A percentile compares a stretch with the other conserved stretches of the same genome.
Evolutionary conservation across 2,888 invertebrate genomes (phyloP).

Genomic region (Cryptus viduatorius): DNA sequence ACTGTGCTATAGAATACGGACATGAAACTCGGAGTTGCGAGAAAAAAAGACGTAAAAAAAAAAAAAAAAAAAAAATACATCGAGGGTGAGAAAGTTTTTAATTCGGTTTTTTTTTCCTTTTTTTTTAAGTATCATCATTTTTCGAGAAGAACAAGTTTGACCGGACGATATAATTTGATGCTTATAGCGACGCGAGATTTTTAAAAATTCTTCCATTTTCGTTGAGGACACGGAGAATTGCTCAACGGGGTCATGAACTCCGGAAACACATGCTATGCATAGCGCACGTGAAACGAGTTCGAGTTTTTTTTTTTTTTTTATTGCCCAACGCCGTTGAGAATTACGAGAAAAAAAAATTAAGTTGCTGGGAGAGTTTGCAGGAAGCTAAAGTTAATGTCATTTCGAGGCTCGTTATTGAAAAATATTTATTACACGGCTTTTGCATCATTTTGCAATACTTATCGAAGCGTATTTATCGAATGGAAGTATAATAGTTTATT

Average conservation of each 20-base stretch:
- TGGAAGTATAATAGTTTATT: too few species aligned
- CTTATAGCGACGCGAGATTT: slow-evolving; percentile 29
- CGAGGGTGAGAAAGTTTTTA: slow-evolving; percentile 27
- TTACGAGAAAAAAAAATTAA: slow-evolving; percentile 3
- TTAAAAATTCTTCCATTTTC: not conserved
- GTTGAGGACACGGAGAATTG: slow-evolving; percentile 32
- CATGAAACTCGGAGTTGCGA: not conserved
- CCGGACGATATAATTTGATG: slow-evolving; percentile 58
- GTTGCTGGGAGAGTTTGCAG: not conserved
- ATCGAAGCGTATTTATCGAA: slow-evolving; percentile 13
- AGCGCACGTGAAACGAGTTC: slow-evolving; percentile 56
- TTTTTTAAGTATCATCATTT: slow-evolving; percentile 8
- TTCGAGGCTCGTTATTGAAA: not conserved
- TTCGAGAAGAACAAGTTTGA: slow-evolving; percentile 57
- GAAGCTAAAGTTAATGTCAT: slow-evolving; percentile 16
- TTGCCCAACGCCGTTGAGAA: slow-evolving; percentile 19
- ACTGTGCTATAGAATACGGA: slow-evolving; percentile 9
- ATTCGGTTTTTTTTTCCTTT: not conserved
- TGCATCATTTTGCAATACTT: not conserved
- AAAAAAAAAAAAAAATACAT: slow-evolving; percentile 8
- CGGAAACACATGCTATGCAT: slow-evolving; percentile 24
- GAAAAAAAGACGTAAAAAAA: not conserved
- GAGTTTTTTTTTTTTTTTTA: slow-evolving; percentile 46
- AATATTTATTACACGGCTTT: not conserved
- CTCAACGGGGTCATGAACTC: slow-evolving; percentile 58